Evolutionary conservation across 2,797 vertebrate species (phyloP).

Genomic region (Danio jaintianensis): DNA sequence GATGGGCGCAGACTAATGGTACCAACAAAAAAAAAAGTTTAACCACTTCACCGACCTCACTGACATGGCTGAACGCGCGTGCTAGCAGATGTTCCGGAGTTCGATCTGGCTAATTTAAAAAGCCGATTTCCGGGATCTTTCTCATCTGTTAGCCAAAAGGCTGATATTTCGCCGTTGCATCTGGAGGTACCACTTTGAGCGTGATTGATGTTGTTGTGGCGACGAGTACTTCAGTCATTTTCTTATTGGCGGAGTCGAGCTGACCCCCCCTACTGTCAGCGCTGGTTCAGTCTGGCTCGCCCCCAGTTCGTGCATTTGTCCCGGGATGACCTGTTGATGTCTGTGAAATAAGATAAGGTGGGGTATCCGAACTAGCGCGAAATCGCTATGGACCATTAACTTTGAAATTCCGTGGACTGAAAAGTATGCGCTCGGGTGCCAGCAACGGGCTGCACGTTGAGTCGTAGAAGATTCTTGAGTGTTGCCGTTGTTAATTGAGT

Average conservation of each 20-base stretch:
- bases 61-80: slow-evolving; percentile 49
- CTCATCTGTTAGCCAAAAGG: not conserved
- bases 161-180: not conserved
- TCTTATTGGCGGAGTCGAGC: slow-evolving; percentile 70
- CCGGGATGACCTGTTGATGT: slow-evolving; percentile 89
- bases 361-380: slow-evolving; percentile 68
- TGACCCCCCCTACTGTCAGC: slow-evolving; percentile 50
- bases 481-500: slow-evolving; percentile 44
- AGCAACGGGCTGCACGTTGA: not conserved
- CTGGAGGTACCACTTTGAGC: slow-evolving; percentile 5
- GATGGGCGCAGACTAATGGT: slow-evolving; percentile 63
- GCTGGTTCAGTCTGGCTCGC: slow-evolving; percentile 83
- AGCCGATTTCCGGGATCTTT: slow-evolving; percentile 9
- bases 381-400: slow-evolving; percentile 33
- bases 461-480: slow-evolving; percentile 54
- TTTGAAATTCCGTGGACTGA: slow-evolving; percentile 15
- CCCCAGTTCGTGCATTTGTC: slow-evolving; percentile 83
- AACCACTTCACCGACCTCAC: slow-evolving; percentile 65
- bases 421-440: slow-evolving; percentile 47
- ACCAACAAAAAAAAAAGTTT: slow-evolving; percentile 71
- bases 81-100: slow-evolving; percentile 55
- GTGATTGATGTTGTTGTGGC: slow-evolving; percentile 33
- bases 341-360: slow-evolving; percentile 80
- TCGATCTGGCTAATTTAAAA: slow-evolving; percentile 22
- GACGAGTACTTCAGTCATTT: slow-evolving; percentile 69